Conservation (phyloP, 1,140 invertebrate genomes). For the Zaprionus kolodkinae region DNA sequence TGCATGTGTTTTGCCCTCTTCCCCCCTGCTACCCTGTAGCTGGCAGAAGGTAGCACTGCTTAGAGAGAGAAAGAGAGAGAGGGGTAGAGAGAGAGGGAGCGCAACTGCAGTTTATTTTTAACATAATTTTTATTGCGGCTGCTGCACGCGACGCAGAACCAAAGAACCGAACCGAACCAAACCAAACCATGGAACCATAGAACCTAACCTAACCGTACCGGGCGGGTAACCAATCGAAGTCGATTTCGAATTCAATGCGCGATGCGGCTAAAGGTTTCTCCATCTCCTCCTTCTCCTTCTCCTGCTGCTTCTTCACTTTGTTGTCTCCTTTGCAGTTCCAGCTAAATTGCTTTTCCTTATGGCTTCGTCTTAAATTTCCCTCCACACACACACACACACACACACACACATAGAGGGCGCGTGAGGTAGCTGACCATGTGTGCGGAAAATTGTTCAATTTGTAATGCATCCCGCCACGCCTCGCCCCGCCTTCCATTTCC, state of each 20-base stretch:
- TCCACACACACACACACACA: conserved; percentile 9
- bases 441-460: conserved; percentile 66
- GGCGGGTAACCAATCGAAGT: conserved; percentile 25
- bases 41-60: background rate
- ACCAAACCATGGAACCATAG: background rate
- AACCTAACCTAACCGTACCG: background rate
- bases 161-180: conserved; percentile 1
- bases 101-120: conserved; percentile 71
- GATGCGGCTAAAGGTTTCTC: conserved; percentile 42
- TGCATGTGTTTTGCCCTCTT: conserved; percentile 47
- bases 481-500: conserved; percentile 10
- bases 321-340: conserved; percentile 39
- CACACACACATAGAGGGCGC: background rate
- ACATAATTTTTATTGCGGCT: conserved; percentile 77
- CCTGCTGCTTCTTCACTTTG: conserved; percentile 2
- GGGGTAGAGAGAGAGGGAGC: conserved; percentile 7
- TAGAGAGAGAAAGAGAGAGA: background rate
- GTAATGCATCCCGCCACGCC: conserved; percentile 31
- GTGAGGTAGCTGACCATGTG: conserved; percentile 50
- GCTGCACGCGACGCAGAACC: conserved; percentile 62
- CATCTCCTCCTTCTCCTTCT: background rate
- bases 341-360: conserved; percentile 47
- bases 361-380: conserved; percentile 45
- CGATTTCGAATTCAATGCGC: conserved; percentile 68
- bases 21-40: background rate